A percentile compares a stretch with the other conserved stretches of the same genome.
phyloP scores from a whole-genome alignment of 2,113 vertebrate genomes.

The Sinosuthora webbiana region DNA sequence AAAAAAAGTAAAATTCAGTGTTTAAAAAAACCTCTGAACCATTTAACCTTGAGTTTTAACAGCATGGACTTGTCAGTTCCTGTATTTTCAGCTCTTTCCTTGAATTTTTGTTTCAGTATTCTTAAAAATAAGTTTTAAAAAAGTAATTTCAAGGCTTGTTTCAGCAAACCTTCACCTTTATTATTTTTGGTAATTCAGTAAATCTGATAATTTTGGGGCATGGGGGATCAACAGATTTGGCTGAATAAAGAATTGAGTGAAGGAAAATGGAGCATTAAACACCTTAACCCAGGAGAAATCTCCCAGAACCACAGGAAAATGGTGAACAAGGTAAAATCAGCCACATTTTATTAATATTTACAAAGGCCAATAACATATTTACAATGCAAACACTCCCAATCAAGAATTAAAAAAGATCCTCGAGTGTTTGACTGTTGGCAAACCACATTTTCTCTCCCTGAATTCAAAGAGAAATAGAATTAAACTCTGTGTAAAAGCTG shows the following conservation, averaged over 20 bases:
- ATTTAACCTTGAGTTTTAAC: background rate
- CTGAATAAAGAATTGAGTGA: background rate
- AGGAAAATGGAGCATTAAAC: background rate
- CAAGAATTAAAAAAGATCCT: background rate
- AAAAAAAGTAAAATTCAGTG: background rate
- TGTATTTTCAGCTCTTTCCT: background rate
- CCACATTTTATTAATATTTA: background rate
- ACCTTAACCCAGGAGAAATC: background rate
- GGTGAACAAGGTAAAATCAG: background rate
- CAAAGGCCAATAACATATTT: background rate
- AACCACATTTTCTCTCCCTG: background rate
- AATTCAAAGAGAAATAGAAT: background rate
- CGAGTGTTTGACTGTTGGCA: background rate
- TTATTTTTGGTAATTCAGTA: background rate
- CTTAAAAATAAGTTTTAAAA: background rate
- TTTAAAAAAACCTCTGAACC: background rate
- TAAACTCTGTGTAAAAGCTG: background rate
- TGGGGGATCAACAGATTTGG: background rate
- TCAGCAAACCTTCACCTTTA: background rate
- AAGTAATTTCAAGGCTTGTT: background rate
- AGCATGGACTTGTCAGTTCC: background rate
- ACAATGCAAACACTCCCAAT: background rate
- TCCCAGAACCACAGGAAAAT: background rate
- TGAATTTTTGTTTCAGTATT: background rate
- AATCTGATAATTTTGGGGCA: background rate